Base-by-base conservation (phyloP, 2,797 vertebrate species). In the Tokudaia tokunoshimensis region DNA sequence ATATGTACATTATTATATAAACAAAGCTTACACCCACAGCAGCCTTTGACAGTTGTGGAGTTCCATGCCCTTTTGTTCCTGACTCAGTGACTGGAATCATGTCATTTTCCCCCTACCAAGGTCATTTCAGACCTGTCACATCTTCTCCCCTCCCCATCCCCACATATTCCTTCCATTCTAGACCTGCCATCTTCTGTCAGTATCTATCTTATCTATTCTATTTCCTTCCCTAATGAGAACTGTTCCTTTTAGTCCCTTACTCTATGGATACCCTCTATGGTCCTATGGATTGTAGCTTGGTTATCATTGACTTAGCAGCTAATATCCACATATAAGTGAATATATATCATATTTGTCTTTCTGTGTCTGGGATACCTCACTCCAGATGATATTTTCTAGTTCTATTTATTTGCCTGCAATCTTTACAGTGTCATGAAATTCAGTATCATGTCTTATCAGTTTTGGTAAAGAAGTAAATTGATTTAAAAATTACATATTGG, bases 131-230 rank as follows among this genome's bases (percentile, higher is more conserved):
- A 72, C n/a, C 17, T 4, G 3, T 9, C n/a, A 72, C 59, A 37
- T 1, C 20, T 24, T 37, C 6, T 13, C 2, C 20, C 13, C 10
- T 24, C 5, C 34, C 4, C 8, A 15, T 29, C 37, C 8, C 7
- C 8, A 31, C 24, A 44, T 11, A 26, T 29, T 83, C 57, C 9
- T 61, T 3, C 3, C 24, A 17, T 59, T 61, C 22, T 41, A 26
- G 37, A 61, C 3, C n/a, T 41, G 55, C 24, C 59, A 26, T 26
- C 37, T 61, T 31, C 37, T 72, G 8, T 37, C 70, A 72, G 3
- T 41, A 31, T 83, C 59, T 17, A 26, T 61, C 15, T 41, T 83
- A 3, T 37, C 37, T 83, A 5, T 31, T 63, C 14, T 31, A 24
- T 75, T 41, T 41, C 7, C 24, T 82, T 41, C 37, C n/a, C 24